Conservation (phyloP, 2,113 vertebrate genomes). For the Xiphophorus hellerii region DNA sequence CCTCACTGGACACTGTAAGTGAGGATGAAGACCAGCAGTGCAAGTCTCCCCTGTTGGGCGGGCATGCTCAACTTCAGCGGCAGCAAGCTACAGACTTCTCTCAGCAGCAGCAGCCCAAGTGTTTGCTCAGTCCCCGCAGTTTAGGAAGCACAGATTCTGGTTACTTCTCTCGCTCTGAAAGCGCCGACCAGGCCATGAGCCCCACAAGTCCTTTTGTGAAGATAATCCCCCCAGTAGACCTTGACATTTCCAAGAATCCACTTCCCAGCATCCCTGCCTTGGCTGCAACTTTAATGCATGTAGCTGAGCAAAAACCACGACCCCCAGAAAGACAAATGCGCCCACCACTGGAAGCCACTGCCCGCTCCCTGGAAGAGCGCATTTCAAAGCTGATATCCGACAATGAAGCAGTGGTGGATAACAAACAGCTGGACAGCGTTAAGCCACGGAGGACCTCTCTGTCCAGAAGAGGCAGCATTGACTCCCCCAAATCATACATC, state of each 20-base stretch:
- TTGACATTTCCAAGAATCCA: slow-evolving; percentile 81
- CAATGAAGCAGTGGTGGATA: slow-evolving; percentile 96
- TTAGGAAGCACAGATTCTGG: slow-evolving; percentile 97
- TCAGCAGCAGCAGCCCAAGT: slow-evolving; percentile 92
- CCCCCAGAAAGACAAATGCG: slow-evolving; percentile 85
- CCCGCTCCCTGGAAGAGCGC: slow-evolving; percentile 92
- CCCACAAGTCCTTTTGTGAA: slow-evolving; percentile 90
- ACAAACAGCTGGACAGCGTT: slow-evolving; percentile 98
- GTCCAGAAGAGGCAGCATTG: slow-evolving; percentile 95
- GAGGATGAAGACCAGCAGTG: slow-evolving; percentile 85
- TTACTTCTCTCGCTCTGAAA: slow-evolving; percentile 98
- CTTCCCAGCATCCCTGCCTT: slow-evolving; percentile 68
- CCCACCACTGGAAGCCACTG: slow-evolving; percentile 91
- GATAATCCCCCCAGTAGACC: slow-evolving; percentile 83
- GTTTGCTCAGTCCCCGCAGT: slow-evolving; percentile 93
- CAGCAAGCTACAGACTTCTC: slow-evolving; percentile 95
- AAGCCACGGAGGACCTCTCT: slow-evolving; percentile 97
- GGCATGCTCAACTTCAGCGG: slow-evolving; percentile 92
- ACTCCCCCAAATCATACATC: slow-evolving; percentile 98
- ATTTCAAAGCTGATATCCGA: slow-evolving; percentile 98
- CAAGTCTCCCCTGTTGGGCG: slow-evolving; percentile 73
- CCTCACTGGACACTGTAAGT: slow-evolving; percentile 75
- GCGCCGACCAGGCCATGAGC: slow-evolving; percentile 94
- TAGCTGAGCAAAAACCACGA: slow-evolving; percentile 80
- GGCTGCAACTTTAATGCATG: slow-evolving; percentile 80